phyloP scores from a whole-genome alignment of 2,888 invertebrate species.

The Ectemnius lituratus region DNA sequence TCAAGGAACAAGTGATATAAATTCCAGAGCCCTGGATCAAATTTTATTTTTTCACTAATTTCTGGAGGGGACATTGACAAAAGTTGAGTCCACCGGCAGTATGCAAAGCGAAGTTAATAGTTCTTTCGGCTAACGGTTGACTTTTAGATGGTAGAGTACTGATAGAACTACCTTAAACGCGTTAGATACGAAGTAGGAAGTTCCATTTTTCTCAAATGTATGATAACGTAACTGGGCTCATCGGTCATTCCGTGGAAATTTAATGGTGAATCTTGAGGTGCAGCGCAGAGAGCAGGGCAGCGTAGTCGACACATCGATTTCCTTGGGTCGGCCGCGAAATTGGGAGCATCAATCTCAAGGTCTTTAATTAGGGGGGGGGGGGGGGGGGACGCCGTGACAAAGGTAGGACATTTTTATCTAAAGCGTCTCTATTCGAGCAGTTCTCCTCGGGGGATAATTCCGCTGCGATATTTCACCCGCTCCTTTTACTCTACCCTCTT shows the following conservation, averaged over 20 bases:
- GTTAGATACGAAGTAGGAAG: too few species aligned
- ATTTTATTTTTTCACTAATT: too few species aligned
- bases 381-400: conserved; percentile 63
- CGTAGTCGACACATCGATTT: conserved; percentile 45
- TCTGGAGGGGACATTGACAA: too few species aligned
- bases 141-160: too few species aligned
- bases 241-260: background rate
- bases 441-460: conserved; percentile 62
- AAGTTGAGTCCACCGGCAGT: too few species aligned
- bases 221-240: background rate
- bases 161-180: too few species aligned
- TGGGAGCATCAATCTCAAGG: conserved; percentile 55
- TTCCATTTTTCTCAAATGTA: too few species aligned
- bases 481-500: conserved; percentile 25
- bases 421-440: conserved; percentile 55
- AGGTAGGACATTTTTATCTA: conserved; percentile 67
- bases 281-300: background rate
- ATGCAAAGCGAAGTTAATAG: too few species aligned
- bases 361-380: conserved; percentile 66
- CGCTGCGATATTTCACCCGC: conserved; percentile 63
- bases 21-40: too few species aligned
- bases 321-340: conserved; percentile 37
- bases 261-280: background rate
- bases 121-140: too few species aligned
- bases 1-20: too few species aligned